phyloP scores from a whole-genome alignment of 2,888 invertebrate species.

The Drosophila testacea region DNA sequence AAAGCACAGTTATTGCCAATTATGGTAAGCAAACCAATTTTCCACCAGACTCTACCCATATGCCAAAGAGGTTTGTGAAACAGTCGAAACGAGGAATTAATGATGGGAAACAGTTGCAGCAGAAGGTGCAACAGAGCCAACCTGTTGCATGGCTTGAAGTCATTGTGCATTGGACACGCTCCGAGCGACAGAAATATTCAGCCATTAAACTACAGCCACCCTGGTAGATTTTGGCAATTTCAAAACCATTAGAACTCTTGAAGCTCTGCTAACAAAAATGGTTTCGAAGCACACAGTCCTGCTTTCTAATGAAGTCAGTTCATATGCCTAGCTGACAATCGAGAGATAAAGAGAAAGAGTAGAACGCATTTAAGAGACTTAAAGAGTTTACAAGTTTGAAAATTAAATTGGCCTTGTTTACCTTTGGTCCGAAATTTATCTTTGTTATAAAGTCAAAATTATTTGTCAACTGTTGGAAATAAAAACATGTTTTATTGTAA shows the following conservation, averaged over 20 bases:
- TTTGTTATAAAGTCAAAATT: background rate
- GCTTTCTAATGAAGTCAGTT: background rate
- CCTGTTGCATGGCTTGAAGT: slow-evolving; percentile 16
- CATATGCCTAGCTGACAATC: background rate
- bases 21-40: background rate
- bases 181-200: slow-evolving; percentile 26
- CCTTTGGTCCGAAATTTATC: background rate
- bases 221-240: slow-evolving; percentile 45
- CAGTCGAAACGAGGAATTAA: background rate
- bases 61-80: background rate
- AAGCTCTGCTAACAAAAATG: background rate
- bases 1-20: background rate
- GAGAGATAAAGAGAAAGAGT: background rate
- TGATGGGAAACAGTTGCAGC: background rate
- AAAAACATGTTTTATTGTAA: background rate
- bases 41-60: background rate
- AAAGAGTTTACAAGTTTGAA: background rate
- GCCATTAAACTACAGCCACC: slow-evolving; percentile 57
- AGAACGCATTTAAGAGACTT: background rate
- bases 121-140: background rate
- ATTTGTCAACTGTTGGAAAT: slow-evolving; percentile 1
- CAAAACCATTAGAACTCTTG: background rate
- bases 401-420: background rate
- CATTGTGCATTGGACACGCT: slow-evolving; percentile 62
- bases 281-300: background rate